These are phyloP conservation scores for Cryptotermes secundus DNA, from an alignment of 1,140 invertebrate species.

Conservation along the genomic window DNA sequence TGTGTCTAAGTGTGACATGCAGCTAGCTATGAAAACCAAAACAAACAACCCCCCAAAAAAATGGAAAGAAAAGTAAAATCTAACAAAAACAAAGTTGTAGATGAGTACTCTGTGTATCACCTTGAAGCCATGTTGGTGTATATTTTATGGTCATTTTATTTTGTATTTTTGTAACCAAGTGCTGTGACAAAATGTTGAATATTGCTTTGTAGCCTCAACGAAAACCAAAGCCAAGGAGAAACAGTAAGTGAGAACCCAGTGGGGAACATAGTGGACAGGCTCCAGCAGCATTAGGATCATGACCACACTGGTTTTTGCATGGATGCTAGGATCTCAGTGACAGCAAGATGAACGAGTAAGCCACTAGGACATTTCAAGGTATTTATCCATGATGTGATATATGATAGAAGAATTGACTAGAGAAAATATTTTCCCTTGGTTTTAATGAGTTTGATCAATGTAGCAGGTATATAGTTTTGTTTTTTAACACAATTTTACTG, in stretches of 20 bases:
- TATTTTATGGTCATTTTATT: slow-evolving; percentile 36
- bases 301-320: neutral
- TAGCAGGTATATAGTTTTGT: slow-evolving; percentile 10
- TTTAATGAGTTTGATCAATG: neutral
- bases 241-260: neutral
- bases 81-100: slow-evolving; percentile 4
- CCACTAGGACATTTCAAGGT: slow-evolving; percentile 31
- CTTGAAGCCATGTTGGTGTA: slow-evolving; percentile 35
- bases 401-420: slow-evolving; percentile 3
- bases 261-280: neutral
- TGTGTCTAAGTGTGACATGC: neutral
- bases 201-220: slow-evolving; percentile 33
- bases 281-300: neutral
- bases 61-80: neutral
- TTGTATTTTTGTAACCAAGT: slow-evolving; percentile 38
- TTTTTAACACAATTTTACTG: slow-evolving; percentile 2
- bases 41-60: neutral
- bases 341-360: neutral
- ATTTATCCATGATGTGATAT: slow-evolving; percentile 29
- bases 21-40: neutral
- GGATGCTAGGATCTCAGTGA: neutral
- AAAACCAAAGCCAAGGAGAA: slow-evolving; percentile 28
- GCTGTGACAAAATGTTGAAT: slow-evolving; percentile 35
- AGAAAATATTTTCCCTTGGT: slow-evolving; percentile 22
- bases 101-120: slow-evolving; percentile 25